Conservation (phyloP, 2,113 vertebrate genomes). For the Cryptotis parvus region DNA sequence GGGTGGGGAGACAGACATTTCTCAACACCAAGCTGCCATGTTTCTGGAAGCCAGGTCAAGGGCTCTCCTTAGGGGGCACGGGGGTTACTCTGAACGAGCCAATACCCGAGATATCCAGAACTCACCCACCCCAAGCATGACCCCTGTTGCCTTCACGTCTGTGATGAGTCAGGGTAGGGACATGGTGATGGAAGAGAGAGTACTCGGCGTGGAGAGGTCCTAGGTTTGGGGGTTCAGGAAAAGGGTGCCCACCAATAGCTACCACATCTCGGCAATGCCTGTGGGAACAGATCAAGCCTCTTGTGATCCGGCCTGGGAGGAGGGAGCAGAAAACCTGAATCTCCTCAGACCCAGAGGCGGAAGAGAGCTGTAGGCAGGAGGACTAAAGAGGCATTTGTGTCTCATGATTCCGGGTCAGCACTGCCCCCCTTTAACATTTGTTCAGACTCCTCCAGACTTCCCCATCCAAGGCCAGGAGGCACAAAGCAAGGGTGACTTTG, state of each 20-base stretch:
- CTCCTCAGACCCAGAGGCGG: not conserved
- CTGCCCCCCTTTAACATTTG: not conserved
- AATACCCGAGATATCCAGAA: not conserved
- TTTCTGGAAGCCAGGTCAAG: not conserved
- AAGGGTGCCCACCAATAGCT: not conserved
- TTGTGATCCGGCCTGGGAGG: not conserved
- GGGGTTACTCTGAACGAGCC: not conserved
- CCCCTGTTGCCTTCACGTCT: not conserved
- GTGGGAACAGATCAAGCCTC: not conserved
- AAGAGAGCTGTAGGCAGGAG: not conserved
- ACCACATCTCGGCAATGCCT: not conserved
- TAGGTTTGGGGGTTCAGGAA: not conserved
- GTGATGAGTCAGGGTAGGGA: not conserved
- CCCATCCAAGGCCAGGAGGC: not conserved
- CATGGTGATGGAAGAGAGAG: not conserved
- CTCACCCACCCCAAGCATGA: not conserved
- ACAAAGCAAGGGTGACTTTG: not conserved
- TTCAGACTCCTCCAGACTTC: not conserved
- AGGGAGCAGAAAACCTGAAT: not conserved
- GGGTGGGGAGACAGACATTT: not conserved
- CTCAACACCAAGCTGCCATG: not conserved
- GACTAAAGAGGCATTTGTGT: not conserved
- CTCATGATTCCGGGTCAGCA: not conserved
- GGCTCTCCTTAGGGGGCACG: not conserved
- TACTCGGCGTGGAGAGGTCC: not conserved